Conservation (phyloP, 1,140 invertebrate genomes). For the Dendrolimus kikuchii region DNA sequence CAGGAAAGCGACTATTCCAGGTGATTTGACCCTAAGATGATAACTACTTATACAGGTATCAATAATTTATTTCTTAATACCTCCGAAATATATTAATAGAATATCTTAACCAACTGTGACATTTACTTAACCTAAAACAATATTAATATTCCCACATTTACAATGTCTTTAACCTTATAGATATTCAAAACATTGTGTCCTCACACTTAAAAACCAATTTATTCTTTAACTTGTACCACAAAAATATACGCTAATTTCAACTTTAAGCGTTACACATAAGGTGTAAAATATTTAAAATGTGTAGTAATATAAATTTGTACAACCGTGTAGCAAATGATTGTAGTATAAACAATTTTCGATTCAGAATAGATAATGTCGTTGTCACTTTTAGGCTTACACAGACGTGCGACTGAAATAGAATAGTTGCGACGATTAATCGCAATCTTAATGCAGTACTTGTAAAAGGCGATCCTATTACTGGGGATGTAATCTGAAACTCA, state of each 20-base stretch:
- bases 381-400: constrained; percentile 39
- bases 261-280: background rate
- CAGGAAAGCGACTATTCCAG: too few relatives aligned
- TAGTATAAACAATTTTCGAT: constrained; percentile 54
- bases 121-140: background rate
- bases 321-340: constrained; percentile 35
- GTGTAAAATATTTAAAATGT: background rate
- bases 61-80: too few relatives aligned
- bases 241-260: background rate
- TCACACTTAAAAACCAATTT: constrained; percentile 15
- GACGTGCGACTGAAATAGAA: constrained; percentile 18
- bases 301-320: constrained; percentile 9
- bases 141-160: constrained; percentile 30
- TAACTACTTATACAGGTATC: too few relatives aligned
- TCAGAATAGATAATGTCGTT: constrained; percentile 53
- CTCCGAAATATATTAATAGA: too few relatives aligned
- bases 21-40: too few relatives aligned
- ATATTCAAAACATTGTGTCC: constrained; percentile 41
- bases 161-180: constrained; percentile 35
- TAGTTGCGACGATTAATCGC: constrained; percentile 1
- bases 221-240: constrained; percentile 4
- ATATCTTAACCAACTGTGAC: too few relatives aligned
- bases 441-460: background rate
- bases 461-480: background rate
- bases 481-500: too few relatives aligned